Conservation (phyloP, 2,797 vertebrate genomes). For the Ctenopoma multispine region DNA sequence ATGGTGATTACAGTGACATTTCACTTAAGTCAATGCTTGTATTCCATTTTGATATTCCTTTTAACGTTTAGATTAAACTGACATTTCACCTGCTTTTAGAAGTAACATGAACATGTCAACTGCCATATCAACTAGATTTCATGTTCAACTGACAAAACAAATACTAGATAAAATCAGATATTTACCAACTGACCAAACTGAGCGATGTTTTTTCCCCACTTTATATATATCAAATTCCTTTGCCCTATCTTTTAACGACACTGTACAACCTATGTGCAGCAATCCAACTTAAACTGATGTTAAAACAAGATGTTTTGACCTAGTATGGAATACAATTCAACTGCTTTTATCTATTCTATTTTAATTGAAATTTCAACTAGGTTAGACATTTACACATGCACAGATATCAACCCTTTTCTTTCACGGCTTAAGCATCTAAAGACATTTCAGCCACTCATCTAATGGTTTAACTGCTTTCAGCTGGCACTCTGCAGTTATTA, state of each 20-base stretch:
- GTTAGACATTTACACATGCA: not conserved
- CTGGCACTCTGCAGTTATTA: not conserved
- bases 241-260: no score
- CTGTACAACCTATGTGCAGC: no score
- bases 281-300: no score
- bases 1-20: not conserved
- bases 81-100: conserved; percentile 11
- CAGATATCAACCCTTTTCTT: not conserved
- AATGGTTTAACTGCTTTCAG: not conserved
- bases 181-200: no score
- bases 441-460: not conserved
- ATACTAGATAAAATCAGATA: not conserved
- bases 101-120: no score
- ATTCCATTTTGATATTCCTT: not conserved
- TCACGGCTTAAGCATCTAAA: not conserved
- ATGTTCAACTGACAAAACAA: not conserved
- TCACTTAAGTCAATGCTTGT: not conserved
- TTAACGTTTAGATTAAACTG: not conserved
- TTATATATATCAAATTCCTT: no score
- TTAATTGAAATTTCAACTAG: no score
- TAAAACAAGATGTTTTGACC: no score
- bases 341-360: not conserved
- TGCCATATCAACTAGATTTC: not conserved
- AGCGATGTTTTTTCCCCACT: no score
- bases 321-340: not conserved